Conservation (phyloP, 1,140 invertebrate species). For the Caenorhabditis brenneri region DNA sequence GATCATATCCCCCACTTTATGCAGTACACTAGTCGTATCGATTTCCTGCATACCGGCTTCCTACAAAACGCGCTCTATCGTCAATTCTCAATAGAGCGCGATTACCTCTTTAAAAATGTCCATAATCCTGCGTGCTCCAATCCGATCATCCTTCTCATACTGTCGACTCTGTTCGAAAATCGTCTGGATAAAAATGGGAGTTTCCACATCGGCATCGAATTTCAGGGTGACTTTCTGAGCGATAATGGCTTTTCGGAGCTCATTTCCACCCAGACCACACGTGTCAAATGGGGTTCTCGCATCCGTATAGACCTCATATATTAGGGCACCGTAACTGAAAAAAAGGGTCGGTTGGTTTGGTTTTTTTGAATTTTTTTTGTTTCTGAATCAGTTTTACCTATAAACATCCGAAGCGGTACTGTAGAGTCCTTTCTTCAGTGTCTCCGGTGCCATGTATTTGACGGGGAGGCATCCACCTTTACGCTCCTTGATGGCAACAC, state of each 20-base stretch:
- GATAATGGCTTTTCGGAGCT: not conserved
- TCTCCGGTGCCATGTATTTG: constrained; percentile 17
- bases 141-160: not conserved
- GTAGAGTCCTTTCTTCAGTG: constrained; percentile 3
- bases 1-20: not conserved
- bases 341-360: not conserved
- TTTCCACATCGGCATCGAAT: not conserved
- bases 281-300: not conserved
- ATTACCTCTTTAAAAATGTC: constrained; percentile 2
- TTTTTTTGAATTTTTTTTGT: not conserved
- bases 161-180: constrained; percentile 1
- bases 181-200: not conserved
- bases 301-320: not conserved
- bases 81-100: not conserved
- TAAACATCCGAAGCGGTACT: constrained; percentile 11
- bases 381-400: not conserved
- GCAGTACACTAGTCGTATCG: not conserved
- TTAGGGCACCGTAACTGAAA: not conserved
- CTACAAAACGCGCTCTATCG: not conserved
- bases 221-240: not conserved
- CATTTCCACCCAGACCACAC: constrained; percentile 9
- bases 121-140: not conserved
- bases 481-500: constrained; percentile 1
- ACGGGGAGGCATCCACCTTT: constrained; percentile 23
- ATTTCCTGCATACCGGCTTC: not conserved